phyloP scores from a whole-genome alignment of 2,888 invertebrate genomes.

The Ceratothoa steindachneri region DNA sequence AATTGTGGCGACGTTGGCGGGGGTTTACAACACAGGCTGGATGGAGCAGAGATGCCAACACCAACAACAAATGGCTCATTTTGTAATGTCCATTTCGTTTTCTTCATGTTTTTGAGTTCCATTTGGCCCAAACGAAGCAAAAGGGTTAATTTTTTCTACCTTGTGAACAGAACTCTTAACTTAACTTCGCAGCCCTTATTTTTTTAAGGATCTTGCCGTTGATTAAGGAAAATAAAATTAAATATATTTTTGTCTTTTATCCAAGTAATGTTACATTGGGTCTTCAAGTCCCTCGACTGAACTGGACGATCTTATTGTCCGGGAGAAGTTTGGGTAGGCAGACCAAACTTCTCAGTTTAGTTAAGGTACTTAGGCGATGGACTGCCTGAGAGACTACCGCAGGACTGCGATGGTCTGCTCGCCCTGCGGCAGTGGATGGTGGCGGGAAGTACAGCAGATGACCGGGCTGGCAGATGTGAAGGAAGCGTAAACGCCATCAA shows the following conservation, averaged over 20 bases:
- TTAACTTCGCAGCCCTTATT: too few species aligned
- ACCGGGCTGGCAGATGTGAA: slow-evolving; percentile 23
- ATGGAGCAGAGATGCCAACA: too few species aligned
- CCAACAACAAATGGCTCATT: too few species aligned
- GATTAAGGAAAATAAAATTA: neutral
- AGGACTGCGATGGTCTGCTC: neutral
- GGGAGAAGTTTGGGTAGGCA: neutral
- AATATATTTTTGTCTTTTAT: neutral
- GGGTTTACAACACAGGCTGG: too few species aligned
- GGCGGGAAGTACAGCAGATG: slow-evolving; percentile 42
- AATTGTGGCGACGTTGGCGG: too few species aligned
- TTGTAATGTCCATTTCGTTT: too few species aligned
- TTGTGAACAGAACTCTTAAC: too few species aligned
- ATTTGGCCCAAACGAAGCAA: too few species aligned
- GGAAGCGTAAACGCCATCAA: neutral
- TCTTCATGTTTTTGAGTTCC: too few species aligned
- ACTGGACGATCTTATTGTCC: neutral
- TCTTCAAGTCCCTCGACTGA: neutral
- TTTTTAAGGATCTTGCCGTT: too few species aligned
- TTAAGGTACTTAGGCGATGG: neutral
- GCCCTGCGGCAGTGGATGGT: slow-evolving; percentile 8
- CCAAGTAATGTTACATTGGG: slow-evolving; percentile 5
- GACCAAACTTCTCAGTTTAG: neutral
- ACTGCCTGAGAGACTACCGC: neutral
- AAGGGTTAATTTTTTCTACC: too few species aligned